Percentiles rank a stretch among this genome's conserved stretches.
Evolutionary conservation across 1,140 invertebrate genomes (phyloP).

Genomic region (Ostrea denselamellosa): DNA sequence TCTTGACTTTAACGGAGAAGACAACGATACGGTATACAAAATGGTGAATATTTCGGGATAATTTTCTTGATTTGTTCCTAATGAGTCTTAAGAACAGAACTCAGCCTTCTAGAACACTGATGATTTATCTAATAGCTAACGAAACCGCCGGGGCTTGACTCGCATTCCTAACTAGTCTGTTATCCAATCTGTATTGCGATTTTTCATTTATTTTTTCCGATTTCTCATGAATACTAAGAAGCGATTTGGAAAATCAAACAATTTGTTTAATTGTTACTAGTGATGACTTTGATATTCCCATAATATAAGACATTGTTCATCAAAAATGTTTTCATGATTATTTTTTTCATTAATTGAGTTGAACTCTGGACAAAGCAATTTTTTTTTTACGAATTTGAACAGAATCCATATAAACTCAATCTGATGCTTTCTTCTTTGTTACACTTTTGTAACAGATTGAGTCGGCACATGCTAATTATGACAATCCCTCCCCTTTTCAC

Average conservation of each 20-base stretch:
- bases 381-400: no score
- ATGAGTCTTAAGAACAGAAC: not conserved
- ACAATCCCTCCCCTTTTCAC: no score
- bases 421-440: no score
- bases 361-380: no score
- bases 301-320: no score
- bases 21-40: not conserved
- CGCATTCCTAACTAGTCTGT: slow-evolving; percentile 2
- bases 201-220: slow-evolving; percentile 25
- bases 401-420: no score
- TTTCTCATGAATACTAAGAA: slow-evolving; percentile 26
- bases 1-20: not conserved
- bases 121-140: not conserved
- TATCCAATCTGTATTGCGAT: not conserved
- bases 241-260: not conserved
- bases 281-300: not conserved
- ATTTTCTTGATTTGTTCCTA: slow-evolving; percentile 10
- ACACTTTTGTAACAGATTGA: no score
- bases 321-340: no score
- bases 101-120: not conserved
- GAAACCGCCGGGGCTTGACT: not conserved
- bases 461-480: no score
- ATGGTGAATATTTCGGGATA: not conserved
- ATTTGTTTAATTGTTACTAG: not conserved
- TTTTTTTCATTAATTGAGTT: no score